These are phyloP conservation scores for Megatriorchis doriae DNA, from an alignment of 2,113 vertebrate species.

Conservation along the genomic window DNA sequence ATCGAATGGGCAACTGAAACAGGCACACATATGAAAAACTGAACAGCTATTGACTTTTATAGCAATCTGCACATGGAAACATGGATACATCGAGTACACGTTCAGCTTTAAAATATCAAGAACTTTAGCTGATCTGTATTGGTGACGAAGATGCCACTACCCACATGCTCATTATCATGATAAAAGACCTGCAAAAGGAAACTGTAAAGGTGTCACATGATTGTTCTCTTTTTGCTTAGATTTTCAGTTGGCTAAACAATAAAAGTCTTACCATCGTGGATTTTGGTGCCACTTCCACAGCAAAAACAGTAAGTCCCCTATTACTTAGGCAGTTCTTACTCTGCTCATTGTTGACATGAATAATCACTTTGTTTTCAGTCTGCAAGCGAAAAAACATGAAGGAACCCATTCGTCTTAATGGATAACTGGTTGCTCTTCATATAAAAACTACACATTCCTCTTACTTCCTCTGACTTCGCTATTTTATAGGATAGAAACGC, in stretches of 20 bases:
- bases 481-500: neutral
- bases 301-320: slow-evolving; percentile 84
- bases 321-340: slow-evolving; percentile 88
- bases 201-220: neutral
- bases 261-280: slow-evolving; percentile 79
- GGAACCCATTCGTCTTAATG: neutral
- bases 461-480: neutral
- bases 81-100: no score
- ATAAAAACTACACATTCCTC: neutral
- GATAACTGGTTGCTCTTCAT: neutral
- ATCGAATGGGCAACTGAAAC: neutral
- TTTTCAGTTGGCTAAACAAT: neutral
- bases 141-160: neutral
- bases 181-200: neutral
- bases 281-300: slow-evolving; percentile 87
- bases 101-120: neutral
- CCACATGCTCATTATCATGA: neutral
- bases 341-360: slow-evolving; percentile 88
- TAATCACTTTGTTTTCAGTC: slow-evolving; percentile 85
- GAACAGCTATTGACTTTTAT: neutral
- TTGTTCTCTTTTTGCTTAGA: neutral
- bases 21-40: neutral
- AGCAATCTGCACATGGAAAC: neutral
- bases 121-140: neutral
- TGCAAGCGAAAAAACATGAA: slow-evolving; percentile 59